Conservation (phyloP, 2,113 vertebrate genomes). For the Puntigrus tetrazona region DNA sequence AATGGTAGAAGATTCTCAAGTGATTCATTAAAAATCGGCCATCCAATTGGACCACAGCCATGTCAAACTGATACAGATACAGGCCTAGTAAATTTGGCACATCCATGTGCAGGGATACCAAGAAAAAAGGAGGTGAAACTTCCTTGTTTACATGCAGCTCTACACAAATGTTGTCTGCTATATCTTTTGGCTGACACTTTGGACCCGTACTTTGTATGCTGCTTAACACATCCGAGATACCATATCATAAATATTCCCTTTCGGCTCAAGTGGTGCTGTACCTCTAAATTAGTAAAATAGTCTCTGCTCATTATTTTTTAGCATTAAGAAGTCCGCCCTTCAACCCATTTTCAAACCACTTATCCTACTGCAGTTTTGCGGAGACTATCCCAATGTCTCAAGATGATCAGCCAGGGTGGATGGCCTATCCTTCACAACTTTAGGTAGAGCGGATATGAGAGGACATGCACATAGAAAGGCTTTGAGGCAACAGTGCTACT, state of each 20-base stretch:
- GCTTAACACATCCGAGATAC: background rate
- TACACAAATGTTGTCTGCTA: background rate
- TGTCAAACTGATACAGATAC: constrained; percentile 15
- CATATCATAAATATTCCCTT: background rate
- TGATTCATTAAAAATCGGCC: constrained; percentile 39
- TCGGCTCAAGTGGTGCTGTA: background rate
- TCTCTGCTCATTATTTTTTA: background rate
- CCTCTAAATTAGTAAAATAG: background rate
- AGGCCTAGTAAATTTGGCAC: constrained; percentile 5
- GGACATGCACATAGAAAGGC: background rate
- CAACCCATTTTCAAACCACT: background rate
- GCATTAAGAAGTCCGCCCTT: background rate
- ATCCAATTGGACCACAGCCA: constrained; percentile 22
- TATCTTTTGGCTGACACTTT: background rate
- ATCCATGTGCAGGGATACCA: background rate
- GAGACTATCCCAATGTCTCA: background rate
- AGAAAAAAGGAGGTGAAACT: background rate
- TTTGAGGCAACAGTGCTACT: background rate
- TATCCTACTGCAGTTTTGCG: background rate
- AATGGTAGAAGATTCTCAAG: constrained; percentile 46
- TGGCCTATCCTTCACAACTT: background rate
- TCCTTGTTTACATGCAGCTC: background rate
- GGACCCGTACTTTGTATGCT: background rate
- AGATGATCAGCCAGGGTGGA: background rate
- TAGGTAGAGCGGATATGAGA: background rate